These are phyloP conservation scores for Pyrocoelia pectoralis DNA, from an alignment of 2,888 invertebrate species.

Conservation along the genomic window DNA sequence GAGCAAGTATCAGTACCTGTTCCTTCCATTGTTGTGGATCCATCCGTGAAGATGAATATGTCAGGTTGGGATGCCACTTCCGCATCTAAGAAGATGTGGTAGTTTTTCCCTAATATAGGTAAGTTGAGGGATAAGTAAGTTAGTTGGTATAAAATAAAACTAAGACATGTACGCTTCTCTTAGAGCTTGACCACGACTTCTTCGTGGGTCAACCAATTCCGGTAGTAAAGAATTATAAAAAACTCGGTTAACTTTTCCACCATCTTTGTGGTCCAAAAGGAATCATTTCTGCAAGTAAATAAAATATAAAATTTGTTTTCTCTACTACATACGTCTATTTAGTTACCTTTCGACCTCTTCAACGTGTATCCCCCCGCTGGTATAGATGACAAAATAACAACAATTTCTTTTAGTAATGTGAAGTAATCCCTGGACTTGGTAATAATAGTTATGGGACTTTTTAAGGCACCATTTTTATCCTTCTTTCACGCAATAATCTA, in stretches of 20 bases:
- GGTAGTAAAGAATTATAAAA: background rate
- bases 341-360: slow-evolving; percentile 16
- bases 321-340: background rate
- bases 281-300: slow-evolving; percentile 3
- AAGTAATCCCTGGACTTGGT: slow-evolving; percentile 2
- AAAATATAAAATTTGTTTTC: too few species aligned
- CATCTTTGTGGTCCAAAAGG: background rate
- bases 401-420: background rate
- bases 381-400: slow-evolving; percentile 1
- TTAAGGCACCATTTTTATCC: background rate
- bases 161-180: too few species aligned
- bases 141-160: too few species aligned
- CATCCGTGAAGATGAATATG: too few species aligned
- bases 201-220: slow-evolving; percentile 1
- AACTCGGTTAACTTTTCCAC: background rate
- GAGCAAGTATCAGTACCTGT: too few species aligned
- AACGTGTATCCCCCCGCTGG: background rate
- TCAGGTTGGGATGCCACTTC: too few species aligned
- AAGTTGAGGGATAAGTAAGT: too few species aligned
- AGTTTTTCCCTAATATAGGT: too few species aligned
- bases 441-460: background rate
- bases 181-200: background rate
- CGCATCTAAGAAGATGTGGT: too few species aligned
- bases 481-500: background rate
- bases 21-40: too few species aligned